Evolutionary conservation across 2,888 invertebrate species (phyloP).

Genomic region (Trisateles emortualis): DNA sequence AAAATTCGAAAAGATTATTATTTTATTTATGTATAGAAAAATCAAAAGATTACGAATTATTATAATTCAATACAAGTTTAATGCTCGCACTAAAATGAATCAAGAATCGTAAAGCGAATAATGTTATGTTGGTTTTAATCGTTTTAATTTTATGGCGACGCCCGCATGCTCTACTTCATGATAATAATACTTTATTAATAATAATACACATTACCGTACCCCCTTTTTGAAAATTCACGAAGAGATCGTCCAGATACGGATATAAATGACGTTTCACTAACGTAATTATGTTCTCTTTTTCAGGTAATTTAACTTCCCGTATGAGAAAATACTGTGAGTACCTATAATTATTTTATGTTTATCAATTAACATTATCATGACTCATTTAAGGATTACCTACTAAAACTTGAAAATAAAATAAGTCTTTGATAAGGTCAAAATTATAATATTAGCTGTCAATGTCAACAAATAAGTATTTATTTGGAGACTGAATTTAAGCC

Average conservation of each 20-base stretch:
- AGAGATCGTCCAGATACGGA: neutral
- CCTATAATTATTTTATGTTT: constrained; percentile 38
- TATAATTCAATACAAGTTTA: constrained; percentile 68
- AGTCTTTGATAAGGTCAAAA: neutral
- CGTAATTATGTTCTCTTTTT: constrained; percentile 36
- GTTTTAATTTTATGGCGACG: constrained; percentile 69
- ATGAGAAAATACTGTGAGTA: constrained; percentile 55
- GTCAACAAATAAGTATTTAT: constrained; percentile 6
- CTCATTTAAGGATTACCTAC: neutral
- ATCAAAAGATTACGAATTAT: constrained; percentile 40
- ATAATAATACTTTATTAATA: constrained; percentile 39
- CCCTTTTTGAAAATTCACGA: neutral
- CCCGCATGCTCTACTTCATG: constrained; percentile 66
- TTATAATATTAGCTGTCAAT: constrained; percentile 3
- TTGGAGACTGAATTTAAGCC: constrained; percentile 14
- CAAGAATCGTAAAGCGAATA: constrained; percentile 71
- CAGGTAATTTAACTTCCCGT: constrained; percentile 65
- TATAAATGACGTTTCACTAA: constrained; percentile 7
- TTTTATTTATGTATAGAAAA: constrained; percentile 10
- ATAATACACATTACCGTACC: constrained; percentile 10
- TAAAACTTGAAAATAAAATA: neutral
- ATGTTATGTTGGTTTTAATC: constrained; percentile 55
- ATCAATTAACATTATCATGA: constrained; percentile 9
- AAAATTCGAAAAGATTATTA: neutral
- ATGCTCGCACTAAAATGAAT: constrained; percentile 71